phyloP scores from a whole-genome alignment of 2,888 invertebrate genomes.

The Leptogaster cylindrica region DNA sequence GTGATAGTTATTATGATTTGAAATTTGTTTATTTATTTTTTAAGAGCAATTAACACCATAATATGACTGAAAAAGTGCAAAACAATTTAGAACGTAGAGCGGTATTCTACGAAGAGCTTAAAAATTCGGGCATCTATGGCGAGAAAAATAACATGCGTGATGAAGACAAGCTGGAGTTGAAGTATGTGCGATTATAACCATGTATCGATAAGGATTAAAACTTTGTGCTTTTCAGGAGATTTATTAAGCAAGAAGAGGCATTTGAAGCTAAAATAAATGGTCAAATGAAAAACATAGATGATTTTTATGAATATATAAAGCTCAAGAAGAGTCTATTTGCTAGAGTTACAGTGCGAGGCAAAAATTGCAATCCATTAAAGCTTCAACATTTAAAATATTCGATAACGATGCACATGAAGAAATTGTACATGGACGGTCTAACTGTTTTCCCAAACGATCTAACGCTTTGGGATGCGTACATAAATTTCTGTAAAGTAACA shows the following conservation, averaged over 20 bases:
- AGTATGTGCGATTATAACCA: no score
- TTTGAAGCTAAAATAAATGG: slow-evolving; percentile 12
- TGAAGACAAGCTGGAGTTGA: no score
- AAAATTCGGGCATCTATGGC: neutral
- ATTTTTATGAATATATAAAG: slow-evolving; percentile 57
- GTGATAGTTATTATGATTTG: no score
- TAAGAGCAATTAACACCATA: no score
- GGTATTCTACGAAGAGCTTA: slow-evolving; percentile 74
- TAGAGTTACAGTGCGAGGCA: slow-evolving; percentile 62
- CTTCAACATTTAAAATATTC: neutral
- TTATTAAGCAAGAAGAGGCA: slow-evolving; percentile 3
- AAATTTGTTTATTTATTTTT: no score
- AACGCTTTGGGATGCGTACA: slow-evolving; percentile 77
- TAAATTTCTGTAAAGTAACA: slow-evolving; percentile 78
- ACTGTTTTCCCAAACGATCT: slow-evolving; percentile 74
- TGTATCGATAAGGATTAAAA: no score
- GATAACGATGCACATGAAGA: slow-evolving; percentile 66
- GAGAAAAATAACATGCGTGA: no score
- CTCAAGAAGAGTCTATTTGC: slow-evolving; percentile 56
- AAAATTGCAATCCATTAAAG: slow-evolving; percentile 51
- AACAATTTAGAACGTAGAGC: no score
- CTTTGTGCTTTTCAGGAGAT: slow-evolving; percentile 69
- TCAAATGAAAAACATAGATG: slow-evolving; percentile 28
- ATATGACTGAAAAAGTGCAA: no score
- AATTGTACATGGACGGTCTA: slow-evolving; percentile 74